Base-by-base conservation (phyloP, 2,113 vertebrate genomes). In the Bufo bufo region DNA sequence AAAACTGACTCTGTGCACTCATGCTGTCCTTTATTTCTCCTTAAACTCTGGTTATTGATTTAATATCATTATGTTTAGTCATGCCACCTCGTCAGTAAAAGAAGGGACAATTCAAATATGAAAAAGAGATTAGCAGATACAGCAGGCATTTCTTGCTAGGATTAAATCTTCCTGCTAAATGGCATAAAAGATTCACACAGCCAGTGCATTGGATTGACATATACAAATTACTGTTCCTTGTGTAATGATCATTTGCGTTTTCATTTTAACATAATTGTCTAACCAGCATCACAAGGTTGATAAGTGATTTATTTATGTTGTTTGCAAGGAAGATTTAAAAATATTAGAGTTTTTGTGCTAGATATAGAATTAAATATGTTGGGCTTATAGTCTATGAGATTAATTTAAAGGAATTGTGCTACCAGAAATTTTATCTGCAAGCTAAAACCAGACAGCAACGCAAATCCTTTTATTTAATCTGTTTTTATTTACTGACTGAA, bases 181-280 rank as follows among this genome's bases (percentile, higher is more conserved):
- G 74, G 77, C 77, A 87, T 80, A 87, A 80, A 87, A 80, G 61
- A 87, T 87, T 63, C 85, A 87, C 77, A 87, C 77, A 80, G 80
- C n/a, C 77, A 87, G 59, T 87, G 77, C 85, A 71, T 78, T 80
- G 63, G 77, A 87, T 80, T 87, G 85, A 71, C 85, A 79, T 87
- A 87, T 87, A 87, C 77, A 87, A 87, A 87, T 87, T 56, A 78
- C 77, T 80, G 63, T 33, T 80, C 77, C 77, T 87, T 71, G 77
- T 87, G 85, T 87, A 87, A 87, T 87, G 77, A 87, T 78, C 77
- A 81, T 87, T 87, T 87, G 85, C 47, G n/a, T 52, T 81, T 87
- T 87, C 77, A 81, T 80, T 63, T 52, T 81, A 56, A 54, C 77
- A 87, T 81, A 61, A 80, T 87, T 87, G 77, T 87, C 85, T 87